Evolutionary conservation across 2,113 vertebrate species (phyloP), one percentile per base, ranked within the genome.

Genomic region (Craseonycteris thonglongyai): DNA sequence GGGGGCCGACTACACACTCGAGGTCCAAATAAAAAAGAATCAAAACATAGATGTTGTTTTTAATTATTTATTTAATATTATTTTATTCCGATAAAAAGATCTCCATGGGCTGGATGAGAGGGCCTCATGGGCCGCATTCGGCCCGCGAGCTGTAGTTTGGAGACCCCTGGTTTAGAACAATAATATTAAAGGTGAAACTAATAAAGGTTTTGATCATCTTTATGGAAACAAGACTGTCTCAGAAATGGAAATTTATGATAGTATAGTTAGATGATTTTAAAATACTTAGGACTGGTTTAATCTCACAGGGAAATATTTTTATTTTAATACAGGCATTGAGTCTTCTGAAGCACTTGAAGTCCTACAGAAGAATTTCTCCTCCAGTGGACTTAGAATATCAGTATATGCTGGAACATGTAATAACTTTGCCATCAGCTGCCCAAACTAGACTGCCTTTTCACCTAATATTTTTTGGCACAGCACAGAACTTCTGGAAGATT

Each of bases 381-480:
- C 98, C 99, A 0, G 98, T 98, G 30, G 99, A 99, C 28, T 69
- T 99, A 8, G 99, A 99, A 66, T 98, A 98, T 93, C 98, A 99
- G 0, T 99, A 99, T 94, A 97, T 99, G 61, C 72, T 99, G 59
- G 99, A 99, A 81, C 99, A 99, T 0, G 71, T 96, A 26, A 98
- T 99, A 71, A 97, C 99, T 54, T 96, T 99, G 54, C 98, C 98
- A 15, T 92, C 98, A 10, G 96, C 99, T 87, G 98, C 99, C 84
- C 98, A 98, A 79, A 98, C 92, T 72, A 98, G 99, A 66, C 98
- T 99, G 91, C 99, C 99, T 75, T 99, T 99, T 94, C 99, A 99
- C 90, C 97, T 99, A 19, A 98, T 99, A 87, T 98, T 99, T 76
- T 98, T 99, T 91, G 98, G 99, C 97, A 98, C 98, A n/a, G 93